Base-by-base conservation (phyloP, 2,888 invertebrate genomes). In the Creontiades dilutus region DNA sequence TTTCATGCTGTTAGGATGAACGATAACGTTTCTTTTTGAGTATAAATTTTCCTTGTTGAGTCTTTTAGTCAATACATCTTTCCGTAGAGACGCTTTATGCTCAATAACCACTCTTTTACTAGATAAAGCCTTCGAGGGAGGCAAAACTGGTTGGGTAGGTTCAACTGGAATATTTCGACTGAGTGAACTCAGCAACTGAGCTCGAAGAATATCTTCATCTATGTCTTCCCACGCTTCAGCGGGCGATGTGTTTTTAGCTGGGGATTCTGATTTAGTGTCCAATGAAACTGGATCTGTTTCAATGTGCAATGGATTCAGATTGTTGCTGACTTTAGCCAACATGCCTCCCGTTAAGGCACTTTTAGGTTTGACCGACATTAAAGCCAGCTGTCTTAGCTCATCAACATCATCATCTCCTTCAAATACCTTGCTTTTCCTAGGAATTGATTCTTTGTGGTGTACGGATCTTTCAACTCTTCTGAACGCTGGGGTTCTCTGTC, bases 151-250 rank as follows among this genome's bases (percentile, higher is more conserved):
- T 46, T 48, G 37, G n/a, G 12, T 19, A 11, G 84, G 52, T 9
- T 4, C 90, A 0, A 16, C 23, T 37, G 76, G 76, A 7, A 90
- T 87, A 52, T 88, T 90, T n/a, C 48, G 46, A 7, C 86, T 55
- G 0, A 91, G 82, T 9, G 91, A 90, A 46, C 90, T 91, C n/a
- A 91, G 23, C 13, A 90, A 80, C 68, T 91, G 90, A 16, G 91
- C 91, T 80, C 91, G 68, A 13, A 91, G 86, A 68, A 91, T 91
- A 55, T 91, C 91, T 80, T 90, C 91, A 75, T 91, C 91, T 12
- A 91, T 23, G 75, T 91, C 91, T 57, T 91, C 91, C 91, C 90
- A 91, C 46, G 86, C 55, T 55, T 91, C 91, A 46, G 78, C 37
- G 12, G 68, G 86, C 2, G 86, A 47, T 14, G 47, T 11, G n/a